These are phyloP conservation scores for Salvator merianae DNA, from an alignment of 2,113 vertebrate species.

Conservation along the genomic window DNA sequence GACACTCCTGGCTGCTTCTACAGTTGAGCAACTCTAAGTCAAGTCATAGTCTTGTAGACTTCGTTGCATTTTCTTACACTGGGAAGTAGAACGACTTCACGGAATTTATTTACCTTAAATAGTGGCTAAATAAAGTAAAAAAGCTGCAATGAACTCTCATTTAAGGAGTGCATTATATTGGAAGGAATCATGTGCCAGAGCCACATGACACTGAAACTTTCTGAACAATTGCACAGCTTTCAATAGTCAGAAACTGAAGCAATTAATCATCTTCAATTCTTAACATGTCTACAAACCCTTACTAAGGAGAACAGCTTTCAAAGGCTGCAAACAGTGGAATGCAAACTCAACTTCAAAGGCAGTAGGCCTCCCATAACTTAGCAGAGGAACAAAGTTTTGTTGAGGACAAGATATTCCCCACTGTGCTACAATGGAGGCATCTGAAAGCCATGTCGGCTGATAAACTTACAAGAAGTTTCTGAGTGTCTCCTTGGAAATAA, in stretches of 20 bases:
- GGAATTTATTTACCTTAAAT: background rate
- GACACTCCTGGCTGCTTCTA: background rate
- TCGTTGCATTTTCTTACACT: background rate
- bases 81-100: background rate
- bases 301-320: slow-evolving; percentile 21
- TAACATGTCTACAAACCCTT: slow-evolving; percentile 50
- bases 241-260: slow-evolving; percentile 43
- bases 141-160: background rate
- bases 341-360: slow-evolving; percentile 67
- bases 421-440: slow-evolving; percentile 32
- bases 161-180: background rate
- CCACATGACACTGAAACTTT: slow-evolving; percentile 65
- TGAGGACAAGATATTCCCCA: slow-evolving; percentile 24
- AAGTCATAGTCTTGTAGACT: background rate
- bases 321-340: slow-evolving; percentile 39
- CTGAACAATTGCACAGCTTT: slow-evolving; percentile 43
- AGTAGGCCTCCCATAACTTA: slow-evolving; percentile 12
- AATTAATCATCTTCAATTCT: slow-evolving; percentile 66
- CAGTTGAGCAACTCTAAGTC: background rate
- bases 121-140: background rate
- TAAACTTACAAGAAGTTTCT: fast-evolving
- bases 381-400: slow-evolving; percentile 39
- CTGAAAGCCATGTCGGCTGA: background rate
- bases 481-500: background rate
- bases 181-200: slow-evolving; percentile 46